These are phyloP conservation scores for Archocentrus centrarchus DNA, from an alignment of 2,113 vertebrate species.

Conservation along the genomic window DNA sequence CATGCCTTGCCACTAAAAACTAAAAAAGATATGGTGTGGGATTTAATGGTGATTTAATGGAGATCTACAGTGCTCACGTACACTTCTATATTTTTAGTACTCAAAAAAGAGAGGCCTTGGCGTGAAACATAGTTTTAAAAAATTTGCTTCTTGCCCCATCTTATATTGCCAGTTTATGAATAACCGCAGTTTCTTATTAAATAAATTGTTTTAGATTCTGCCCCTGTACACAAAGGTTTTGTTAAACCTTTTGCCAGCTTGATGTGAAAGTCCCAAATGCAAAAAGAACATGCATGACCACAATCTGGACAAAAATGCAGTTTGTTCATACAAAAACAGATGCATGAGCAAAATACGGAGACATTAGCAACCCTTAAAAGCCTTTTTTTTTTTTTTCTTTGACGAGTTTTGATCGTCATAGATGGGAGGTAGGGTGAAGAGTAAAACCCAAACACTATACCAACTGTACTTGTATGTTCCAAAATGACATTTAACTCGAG, in stretches of 20 bases:
- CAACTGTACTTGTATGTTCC: background rate
- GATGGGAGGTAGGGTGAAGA: background rate
- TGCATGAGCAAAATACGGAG: background rate
- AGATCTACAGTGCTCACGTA: background rate
- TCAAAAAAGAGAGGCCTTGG: constrained; percentile 1
- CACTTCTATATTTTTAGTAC: background rate
- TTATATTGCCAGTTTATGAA: background rate
- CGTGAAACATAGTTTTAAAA: background rate
- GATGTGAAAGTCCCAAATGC: background rate
- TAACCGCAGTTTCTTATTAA: background rate
- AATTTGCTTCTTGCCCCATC: too few species aligned
- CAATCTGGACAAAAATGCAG: background rate
- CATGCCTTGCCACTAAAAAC: background rate
- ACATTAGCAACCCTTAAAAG: background rate
- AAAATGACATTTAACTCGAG: background rate
- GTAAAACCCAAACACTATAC: background rate
- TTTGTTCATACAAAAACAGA: background rate
- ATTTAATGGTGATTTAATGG: background rate
- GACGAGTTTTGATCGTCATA: background rate
- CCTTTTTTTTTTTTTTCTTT: background rate
- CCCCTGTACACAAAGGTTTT: background rate
- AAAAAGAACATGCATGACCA: background rate
- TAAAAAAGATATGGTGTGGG: background rate
- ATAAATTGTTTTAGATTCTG: background rate
- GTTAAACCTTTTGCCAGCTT: background rate